Evolutionary conservation across 35 echinoderm and acorn worm genomes (phyloP), one percentile per base, ranked within the genome.

Genomic region (Eucidaris tribuloides): DNA sequence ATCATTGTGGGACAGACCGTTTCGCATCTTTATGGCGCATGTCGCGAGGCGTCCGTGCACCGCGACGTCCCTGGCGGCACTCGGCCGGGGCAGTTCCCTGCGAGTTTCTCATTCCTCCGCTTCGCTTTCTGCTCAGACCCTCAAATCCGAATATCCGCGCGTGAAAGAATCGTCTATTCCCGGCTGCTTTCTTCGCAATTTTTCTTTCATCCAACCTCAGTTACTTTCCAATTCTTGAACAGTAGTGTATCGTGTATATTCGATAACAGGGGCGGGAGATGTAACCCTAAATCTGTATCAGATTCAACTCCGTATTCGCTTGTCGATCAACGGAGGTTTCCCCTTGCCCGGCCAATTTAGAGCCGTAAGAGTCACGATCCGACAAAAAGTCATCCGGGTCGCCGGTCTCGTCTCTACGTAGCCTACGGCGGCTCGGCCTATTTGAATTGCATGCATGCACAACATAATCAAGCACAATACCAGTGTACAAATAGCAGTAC

Each of bases 81-180:
- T 74, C 35, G 37, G 35, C 68, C 35, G 68, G 68, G 68, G 35
- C 38, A 40, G 38, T 74, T 20, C 68, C 68, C 68, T 74, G 68
- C 35, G 44, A 74, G n/a, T n/a, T n/a, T 74, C 44, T 74, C 68
- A 33, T 41, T 41, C 39, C 33, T 89, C 86, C 39, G 65, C 77
- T 70, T 89, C 86, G 52, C 86, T 89, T 55, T 89, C 86, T 37
- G 81, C 86, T 43, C 78, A 89, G 43, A 77, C 82, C 32, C n/a
- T n/a, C n/a, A n/a, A 89, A 76, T 45, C 78, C 86, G 32, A 89
- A 77, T 45, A 89, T 64, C 71, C 71, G 81, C 34, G 78, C n/a
- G 86, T 25, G 86, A 82, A 28, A 79, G 71, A 35, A 89, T 22
- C 45, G 37, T 79, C 1, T n/a, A 30, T 22, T n/a, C n/a, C 9